A percentile compares a stretch with the other conserved stretches of the same genome.
These are phyloP conservation scores for Ophioderma brevispina DNA, from an alignment of 35 echinoderm and acorn worm genomes.

Conservation along the genomic window DNA sequence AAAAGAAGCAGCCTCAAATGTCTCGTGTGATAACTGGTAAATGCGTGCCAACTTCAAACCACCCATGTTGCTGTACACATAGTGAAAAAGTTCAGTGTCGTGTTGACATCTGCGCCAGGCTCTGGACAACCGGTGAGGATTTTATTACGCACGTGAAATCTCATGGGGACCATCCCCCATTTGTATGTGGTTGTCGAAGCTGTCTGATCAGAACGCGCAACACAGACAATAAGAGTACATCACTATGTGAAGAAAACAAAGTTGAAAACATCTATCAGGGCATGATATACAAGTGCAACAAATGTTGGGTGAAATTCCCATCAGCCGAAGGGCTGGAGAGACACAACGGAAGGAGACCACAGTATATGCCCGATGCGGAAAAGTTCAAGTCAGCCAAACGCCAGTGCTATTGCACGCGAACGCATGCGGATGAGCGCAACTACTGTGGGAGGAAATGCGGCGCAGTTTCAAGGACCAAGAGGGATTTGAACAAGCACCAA, in stretches of 20 bases:
- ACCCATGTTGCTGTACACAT: conserved; percentile 85
- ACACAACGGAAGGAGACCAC: conserved; percentile 73
- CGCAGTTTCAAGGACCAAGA: conserved; percentile 60
- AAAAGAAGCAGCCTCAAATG: conserved; percentile 77
- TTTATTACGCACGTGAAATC: conserved; percentile 58
- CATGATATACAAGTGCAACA: conserved; percentile 72
- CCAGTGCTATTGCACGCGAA: conserved; percentile 80
- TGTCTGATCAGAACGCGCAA: conserved; percentile 61
- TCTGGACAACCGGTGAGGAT: conserved; percentile 39
- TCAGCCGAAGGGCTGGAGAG: conserved; percentile 54
- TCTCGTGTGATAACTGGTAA: conserved; percentile 74
- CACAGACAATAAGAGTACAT: conserved; percentile 52
- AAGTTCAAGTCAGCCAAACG: conserved; percentile 77
- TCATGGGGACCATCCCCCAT: conserved; percentile 53
- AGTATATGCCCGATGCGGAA: conserved; percentile 69
- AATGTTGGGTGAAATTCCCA: conserved; percentile 92
- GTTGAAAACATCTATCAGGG: conserved; percentile 86
- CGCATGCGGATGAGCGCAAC: conserved; percentile 56
- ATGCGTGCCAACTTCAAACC: conserved; percentile 37
- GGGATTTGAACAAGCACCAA: conserved; percentile 84
- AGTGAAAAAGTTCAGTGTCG: conserved; percentile 86
- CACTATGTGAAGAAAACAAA: conserved; percentile 82
- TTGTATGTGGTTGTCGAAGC: conserved; percentile 77
- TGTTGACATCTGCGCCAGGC: conserved; percentile 44
- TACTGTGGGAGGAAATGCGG: conserved; percentile 86